A percentile compares a stretch with the other conserved stretches of the same genome.
phyloP scores from a whole-genome alignment of 2,797 vertebrate species.

The Vireo griseus region DNA sequence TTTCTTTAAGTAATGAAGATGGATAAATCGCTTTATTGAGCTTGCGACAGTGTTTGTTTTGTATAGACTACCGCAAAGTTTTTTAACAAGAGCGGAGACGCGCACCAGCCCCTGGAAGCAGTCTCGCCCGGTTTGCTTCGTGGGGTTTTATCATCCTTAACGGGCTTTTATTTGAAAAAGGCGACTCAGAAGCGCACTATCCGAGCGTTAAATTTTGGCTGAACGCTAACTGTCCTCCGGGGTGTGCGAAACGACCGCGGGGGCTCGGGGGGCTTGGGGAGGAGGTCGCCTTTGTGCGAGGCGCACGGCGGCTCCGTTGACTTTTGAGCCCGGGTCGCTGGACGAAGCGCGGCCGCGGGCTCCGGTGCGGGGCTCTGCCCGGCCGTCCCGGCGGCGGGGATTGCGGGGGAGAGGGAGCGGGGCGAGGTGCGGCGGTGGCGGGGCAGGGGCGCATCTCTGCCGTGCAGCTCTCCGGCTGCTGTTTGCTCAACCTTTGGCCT shows the following conservation, averaged over 20 bases:
- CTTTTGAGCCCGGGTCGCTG: not conserved
- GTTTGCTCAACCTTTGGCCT: not conserved
- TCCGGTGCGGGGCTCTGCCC: not conserved
- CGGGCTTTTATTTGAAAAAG: not conserved
- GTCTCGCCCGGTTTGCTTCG: not conserved
- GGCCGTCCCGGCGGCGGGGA: not conserved
- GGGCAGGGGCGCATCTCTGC: not conserved
- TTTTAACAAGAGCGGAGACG: slow-evolving; percentile 7
- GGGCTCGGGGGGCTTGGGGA: not conserved
- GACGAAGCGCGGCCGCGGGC: not conserved
- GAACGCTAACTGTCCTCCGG: not conserved
- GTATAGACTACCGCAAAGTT: slow-evolving; percentile 36
- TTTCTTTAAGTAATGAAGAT: slow-evolving; percentile 77
- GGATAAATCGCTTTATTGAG: slow-evolving; percentile 73
- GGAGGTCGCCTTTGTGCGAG: not conserved
- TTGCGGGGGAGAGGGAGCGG: not conserved
- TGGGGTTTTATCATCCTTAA: slow-evolving; percentile 15
- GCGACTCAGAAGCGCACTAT: slow-evolving; percentile 3
- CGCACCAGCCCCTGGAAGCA: not conserved
- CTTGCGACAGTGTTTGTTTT: slow-evolving; percentile 55
- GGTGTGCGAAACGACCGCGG: not conserved
- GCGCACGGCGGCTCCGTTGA: not conserved
- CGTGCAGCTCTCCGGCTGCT: not conserved
- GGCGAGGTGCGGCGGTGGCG: not conserved
- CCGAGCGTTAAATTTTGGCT: slow-evolving; percentile 53